Evolutionary conservation across 2,888 invertebrate species (phyloP).

Genomic region (Siphlonurus alternatus): DNA sequence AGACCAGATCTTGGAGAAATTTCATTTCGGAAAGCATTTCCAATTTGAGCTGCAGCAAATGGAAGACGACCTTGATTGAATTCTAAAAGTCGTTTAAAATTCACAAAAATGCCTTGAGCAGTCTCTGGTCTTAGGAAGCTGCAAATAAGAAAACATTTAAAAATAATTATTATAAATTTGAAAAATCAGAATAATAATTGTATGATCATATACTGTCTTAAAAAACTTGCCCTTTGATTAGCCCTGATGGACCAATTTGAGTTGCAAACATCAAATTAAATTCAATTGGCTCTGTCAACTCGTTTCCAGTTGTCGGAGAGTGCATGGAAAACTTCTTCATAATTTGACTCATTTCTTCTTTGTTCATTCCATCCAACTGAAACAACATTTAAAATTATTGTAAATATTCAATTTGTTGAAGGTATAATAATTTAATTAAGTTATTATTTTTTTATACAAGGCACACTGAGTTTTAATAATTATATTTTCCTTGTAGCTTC

Average conservation of each 20-base stretch:
- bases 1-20: conserved; percentile 96
- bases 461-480: too few species aligned
- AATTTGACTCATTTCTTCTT: conserved; percentile 73
- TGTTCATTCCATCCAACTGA: conserved; percentile 76
- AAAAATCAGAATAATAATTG: too few species aligned
- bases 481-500: too few species aligned
- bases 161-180: not conserved
- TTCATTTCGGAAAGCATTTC: conserved; percentile 96
- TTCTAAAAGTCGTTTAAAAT: conserved; percentile 92
- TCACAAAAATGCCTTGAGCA: conserved; percentile 99
- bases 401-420: not conserved
- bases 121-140: conserved; percentile 93
- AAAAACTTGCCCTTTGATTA: conserved; percentile 56
- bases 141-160: conserved; percentile 14
- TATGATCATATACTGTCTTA: too few species aligned
- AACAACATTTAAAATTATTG: conserved; percentile 6
- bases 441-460: too few species aligned
- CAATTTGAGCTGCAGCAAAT: conserved; percentile 98
- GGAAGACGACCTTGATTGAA: conserved; percentile 94
- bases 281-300: conserved; percentile 86
- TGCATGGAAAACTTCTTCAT: conserved; percentile 81
- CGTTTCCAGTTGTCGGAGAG: conserved; percentile 89
- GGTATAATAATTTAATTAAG: too few species aligned
- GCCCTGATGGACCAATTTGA: conserved; percentile 91
- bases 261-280: conserved; percentile 99